phyloP scores from a whole-genome alignment of 2,113 vertebrate genomes.

The Dermatemys mawii region DNA sequence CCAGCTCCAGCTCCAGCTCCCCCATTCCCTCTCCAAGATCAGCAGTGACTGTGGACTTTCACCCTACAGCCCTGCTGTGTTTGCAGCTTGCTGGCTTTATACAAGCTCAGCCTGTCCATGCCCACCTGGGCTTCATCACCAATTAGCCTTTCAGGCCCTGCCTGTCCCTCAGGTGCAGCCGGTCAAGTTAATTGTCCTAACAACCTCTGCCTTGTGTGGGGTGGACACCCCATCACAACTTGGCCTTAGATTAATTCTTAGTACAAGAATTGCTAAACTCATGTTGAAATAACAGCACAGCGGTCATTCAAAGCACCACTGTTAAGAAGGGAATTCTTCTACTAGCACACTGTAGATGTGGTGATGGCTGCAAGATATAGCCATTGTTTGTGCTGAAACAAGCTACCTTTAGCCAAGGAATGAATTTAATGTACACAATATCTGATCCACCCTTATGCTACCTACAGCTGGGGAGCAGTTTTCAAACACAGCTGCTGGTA shows the following conservation, averaged over 20 bases:
- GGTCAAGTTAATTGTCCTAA: neutral
- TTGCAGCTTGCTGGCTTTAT: neutral
- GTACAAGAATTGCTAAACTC: neutral
- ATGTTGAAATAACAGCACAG: neutral
- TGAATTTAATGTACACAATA: neutral
- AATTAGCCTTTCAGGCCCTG: neutral
- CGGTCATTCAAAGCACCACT: neutral
- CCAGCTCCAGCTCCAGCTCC: too few relatives aligned
- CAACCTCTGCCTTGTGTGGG: neutral
- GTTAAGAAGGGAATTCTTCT: neutral
- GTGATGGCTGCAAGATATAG: neutral
- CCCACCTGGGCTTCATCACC: neutral
- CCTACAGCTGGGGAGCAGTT: constrained; percentile 17
- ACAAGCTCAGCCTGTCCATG: neutral
- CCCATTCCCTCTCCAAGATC: neutral
- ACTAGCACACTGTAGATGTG: neutral
- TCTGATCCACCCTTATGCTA: constrained; percentile 30
- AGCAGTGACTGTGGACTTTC: neutral
- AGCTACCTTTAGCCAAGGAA: neutral
- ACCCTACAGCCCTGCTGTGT: rapidly evolving
- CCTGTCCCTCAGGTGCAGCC: neutral
- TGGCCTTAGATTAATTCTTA: neutral
- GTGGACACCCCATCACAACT: neutral
- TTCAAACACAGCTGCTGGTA: constrained; percentile 59
- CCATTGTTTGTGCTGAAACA: neutral